A percentile compares a stretch with the other conserved stretches of the same genome.
These are phyloP conservation scores for Phortica okadai DNA, from an alignment of 2,888 invertebrate genomes.

Conservation along the genomic window DNA sequence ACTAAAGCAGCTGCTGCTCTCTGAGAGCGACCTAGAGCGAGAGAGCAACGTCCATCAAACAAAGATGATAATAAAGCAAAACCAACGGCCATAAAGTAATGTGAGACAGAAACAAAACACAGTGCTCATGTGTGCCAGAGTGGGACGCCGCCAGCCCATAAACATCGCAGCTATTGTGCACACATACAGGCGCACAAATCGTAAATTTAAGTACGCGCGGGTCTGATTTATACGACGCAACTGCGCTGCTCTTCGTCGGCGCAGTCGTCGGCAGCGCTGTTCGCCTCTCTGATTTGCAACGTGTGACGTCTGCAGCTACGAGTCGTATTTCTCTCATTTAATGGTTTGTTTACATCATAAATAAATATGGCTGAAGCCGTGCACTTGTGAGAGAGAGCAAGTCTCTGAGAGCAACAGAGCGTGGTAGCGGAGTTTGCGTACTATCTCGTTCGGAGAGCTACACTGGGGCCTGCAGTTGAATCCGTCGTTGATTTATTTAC, in stretches of 20 bases:
- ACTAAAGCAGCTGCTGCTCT: conserved; percentile 46
- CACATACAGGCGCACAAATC: conserved; percentile 38
- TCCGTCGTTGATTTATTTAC: conserved; percentile 34
- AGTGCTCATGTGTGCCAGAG: conserved; percentile 27
- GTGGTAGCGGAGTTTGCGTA: conserved; percentile 53
- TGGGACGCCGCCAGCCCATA: conserved; percentile 48
- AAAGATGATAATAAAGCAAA: conserved; percentile 75
- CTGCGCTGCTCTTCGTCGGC: conserved; percentile 38
- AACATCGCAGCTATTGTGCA: conserved; percentile 46
- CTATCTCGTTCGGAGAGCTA: conserved; percentile 28
- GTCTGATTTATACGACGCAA: conserved; percentile 57
- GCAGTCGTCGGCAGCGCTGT: conserved; percentile 29
- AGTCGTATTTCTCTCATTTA: conserved; percentile 72
- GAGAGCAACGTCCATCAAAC: neutral
- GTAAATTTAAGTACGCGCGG: conserved; percentile 56
- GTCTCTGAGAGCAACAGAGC: conserved; percentile 34
- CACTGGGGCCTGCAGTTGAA: no score
- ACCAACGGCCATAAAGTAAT: conserved; percentile 76
- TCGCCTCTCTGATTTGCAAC: conserved; percentile 40
- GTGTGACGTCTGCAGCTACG: conserved; percentile 57
- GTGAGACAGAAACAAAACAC: conserved; percentile 59
- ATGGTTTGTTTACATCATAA: conserved; percentile 75
- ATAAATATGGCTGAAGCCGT: conserved; percentile 70
- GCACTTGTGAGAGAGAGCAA: conserved; percentile 35
- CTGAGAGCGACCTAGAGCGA: conserved; percentile 51